A percentile compares a stretch with the other conserved stretches of the same genome.
phyloP scores from a whole-genome alignment of 1,140 invertebrate genomes.

The Drosophila leontia region DNA sequence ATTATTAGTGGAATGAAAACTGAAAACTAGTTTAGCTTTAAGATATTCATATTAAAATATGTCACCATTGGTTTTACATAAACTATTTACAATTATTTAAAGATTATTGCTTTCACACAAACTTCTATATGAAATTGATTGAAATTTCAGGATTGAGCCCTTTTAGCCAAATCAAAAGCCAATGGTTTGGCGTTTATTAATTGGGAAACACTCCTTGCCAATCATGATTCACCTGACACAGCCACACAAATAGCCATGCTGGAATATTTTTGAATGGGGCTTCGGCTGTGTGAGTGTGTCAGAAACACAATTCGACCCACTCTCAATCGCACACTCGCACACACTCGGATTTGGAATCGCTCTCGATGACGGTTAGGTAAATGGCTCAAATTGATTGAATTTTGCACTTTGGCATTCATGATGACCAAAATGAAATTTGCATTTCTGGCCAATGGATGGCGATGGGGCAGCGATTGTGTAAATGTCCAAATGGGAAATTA shows the following conservation, averaged over 20 bases:
- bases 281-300: slow-evolving; percentile 16
- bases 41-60: too few relatives aligned
- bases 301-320: slow-evolving; percentile 41
- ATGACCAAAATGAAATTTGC: slow-evolving; percentile 73
- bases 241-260: slow-evolving; percentile 14
- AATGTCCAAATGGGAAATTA: slow-evolving; percentile 56
- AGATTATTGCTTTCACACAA: neutral
- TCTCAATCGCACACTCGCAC: slow-evolving; percentile 17
- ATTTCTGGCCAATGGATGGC: slow-evolving; percentile 27
- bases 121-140: slow-evolving; percentile 2
- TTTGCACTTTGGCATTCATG: slow-evolving; percentile 81
- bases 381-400: slow-evolving; percentile 83
- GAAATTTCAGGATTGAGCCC: slow-evolving; percentile 16
- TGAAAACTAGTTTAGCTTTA: neutral
- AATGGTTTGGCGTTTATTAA: slow-evolving; percentile 38
- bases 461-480: slow-evolving; percentile 36
- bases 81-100: neutral
- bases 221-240: slow-evolving; percentile 39
- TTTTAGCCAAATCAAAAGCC: slow-evolving; percentile 44
- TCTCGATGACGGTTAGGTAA: slow-evolving; percentile 61
- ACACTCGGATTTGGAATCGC: slow-evolving; percentile 25
- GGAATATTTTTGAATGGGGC: slow-evolving; percentile 38
- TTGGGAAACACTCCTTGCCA: slow-evolving; percentile 45
- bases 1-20: neutral
- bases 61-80: neutral